Percentiles rank a stretch among this genome's conserved stretches.
phyloP scores from a whole-genome alignment of 1,140 invertebrate species.

The Hestina assimilis region DNA sequence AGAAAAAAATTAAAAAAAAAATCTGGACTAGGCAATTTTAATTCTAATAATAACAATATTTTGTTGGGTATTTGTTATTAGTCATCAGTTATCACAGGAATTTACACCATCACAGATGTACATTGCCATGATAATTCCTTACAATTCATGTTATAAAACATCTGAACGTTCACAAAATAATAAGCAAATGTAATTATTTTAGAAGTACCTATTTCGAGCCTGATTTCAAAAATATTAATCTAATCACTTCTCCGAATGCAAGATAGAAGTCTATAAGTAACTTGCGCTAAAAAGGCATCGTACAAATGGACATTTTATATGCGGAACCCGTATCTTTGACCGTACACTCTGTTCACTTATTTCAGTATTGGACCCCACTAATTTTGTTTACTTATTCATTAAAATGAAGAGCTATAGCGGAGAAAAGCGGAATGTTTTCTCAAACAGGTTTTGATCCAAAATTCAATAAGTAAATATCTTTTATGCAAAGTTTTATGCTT shows the following conservation, averaged over 20 bases:
- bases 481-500: not conserved
- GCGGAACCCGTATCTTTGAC: conserved; percentile 51
- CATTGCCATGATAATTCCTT: too few species aligned
- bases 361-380: conserved; percentile 67
- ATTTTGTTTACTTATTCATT: conserved; percentile 76
- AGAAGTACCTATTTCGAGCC: too few species aligned
- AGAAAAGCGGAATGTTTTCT: conserved; percentile 45
- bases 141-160: too few species aligned
- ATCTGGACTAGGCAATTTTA: too few species aligned
- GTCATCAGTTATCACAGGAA: too few species aligned
- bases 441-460: conserved; percentile 54
- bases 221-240: conserved; percentile 13
- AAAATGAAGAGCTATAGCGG: conserved; percentile 54
- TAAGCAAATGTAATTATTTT: too few species aligned
- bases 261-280: conserved; percentile 40
- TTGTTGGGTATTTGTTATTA: too few species aligned
- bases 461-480: not conserved
- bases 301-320: conserved; percentile 68
- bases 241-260: conserved; percentile 20
- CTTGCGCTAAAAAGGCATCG: conserved; percentile 31
- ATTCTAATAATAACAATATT: too few species aligned
- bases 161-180: too few species aligned
- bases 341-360: conserved; percentile 60
- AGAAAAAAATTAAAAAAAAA: too few species aligned
- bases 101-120: too few species aligned